Conservation (phyloP, 2,797 vertebrate species). For the Sebastes oblongus region DNA sequence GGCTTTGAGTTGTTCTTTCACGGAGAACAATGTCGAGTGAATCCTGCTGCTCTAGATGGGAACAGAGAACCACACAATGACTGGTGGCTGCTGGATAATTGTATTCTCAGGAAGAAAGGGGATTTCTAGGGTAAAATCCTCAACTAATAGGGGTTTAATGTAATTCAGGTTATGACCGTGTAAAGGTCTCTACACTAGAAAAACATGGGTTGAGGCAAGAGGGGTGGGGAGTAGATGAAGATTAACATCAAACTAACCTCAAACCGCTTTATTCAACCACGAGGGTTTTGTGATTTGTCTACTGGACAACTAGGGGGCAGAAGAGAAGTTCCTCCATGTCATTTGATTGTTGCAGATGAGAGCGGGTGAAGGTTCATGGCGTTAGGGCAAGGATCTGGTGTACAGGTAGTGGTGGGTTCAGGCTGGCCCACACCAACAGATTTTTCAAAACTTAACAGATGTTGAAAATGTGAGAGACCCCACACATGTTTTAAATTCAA, state of each 20-base stretch:
- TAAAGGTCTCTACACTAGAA: slow-evolving; percentile 61
- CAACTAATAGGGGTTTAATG: slow-evolving; percentile 79
- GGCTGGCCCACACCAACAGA: too few species aligned
- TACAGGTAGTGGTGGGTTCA: slow-evolving; percentile 17
- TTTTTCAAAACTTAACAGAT: too few species aligned
- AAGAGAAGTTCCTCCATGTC: slow-evolving; percentile 37
- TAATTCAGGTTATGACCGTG: slow-evolving; percentile 76
- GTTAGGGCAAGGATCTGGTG: slow-evolving; percentile 1
- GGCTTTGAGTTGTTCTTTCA: slow-evolving; percentile 82
- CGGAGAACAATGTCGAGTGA: slow-evolving; percentile 76
- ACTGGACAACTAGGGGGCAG: slow-evolving; percentile 57
- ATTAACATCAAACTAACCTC: slow-evolving; percentile 68
- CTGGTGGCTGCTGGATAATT: slow-evolving; percentile 74
- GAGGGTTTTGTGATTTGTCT: slow-evolving; percentile 34
- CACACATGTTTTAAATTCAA: too few species aligned
- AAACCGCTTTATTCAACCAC: slow-evolving; percentile 45
- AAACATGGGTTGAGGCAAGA: slow-evolving; percentile 44
- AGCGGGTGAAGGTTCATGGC: slow-evolving; percentile 16
- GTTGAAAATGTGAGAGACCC: too few species aligned
- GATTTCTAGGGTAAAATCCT: slow-evolving; percentile 80
- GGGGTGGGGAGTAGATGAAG: slow-evolving; percentile 48
- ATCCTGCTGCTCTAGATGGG: slow-evolving; percentile 77
- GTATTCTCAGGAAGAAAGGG: slow-evolving; percentile 75
- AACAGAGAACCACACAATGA: slow-evolving; percentile 76
- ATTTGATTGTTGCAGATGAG: slow-evolving; percentile 21